A percentile compares a stretch with the other conserved stretches of the same genome.
Evolutionary conservation across 2,113 vertebrate genomes (phyloP).

Genomic region (Cyanistes caeruleus): DNA sequence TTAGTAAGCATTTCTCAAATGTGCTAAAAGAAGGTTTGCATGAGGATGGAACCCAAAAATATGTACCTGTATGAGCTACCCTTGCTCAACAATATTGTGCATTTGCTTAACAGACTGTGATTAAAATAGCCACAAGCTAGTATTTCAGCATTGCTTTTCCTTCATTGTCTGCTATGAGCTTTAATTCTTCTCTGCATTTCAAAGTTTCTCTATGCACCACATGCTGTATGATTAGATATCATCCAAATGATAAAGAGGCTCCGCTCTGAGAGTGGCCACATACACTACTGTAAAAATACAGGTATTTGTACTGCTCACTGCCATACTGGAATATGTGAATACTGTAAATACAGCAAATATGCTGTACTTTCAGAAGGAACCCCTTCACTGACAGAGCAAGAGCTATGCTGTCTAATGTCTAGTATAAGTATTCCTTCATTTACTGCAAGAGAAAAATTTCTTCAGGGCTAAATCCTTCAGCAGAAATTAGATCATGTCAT

Average conservation of each 20-base stretch:
- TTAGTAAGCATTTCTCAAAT: neutral
- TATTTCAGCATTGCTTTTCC: neutral
- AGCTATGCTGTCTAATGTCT: neutral
- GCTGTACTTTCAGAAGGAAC: neutral
- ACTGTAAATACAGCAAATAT: neutral
- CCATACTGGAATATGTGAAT: neutral
- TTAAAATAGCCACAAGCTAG: neutral
- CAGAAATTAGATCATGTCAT: neutral
- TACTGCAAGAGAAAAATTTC: neutral
- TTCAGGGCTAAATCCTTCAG: neutral
- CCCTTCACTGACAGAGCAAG: neutral
- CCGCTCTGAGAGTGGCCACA: neutral
- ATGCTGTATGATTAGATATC: neutral
- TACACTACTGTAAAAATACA: neutral
- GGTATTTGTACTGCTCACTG: neutral
- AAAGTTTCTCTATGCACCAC: neutral
- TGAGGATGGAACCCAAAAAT: neutral
- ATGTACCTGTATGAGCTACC: neutral
- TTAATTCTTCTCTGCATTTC: neutral
- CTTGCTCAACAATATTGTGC: neutral
- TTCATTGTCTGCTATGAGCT: neutral
- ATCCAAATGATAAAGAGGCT: neutral
- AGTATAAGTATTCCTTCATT: neutral
- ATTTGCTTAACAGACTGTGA: neutral
- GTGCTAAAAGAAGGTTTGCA: neutral